Conservation (phyloP, 2,113 vertebrate species). For the Corydoras sp. region DNA sequence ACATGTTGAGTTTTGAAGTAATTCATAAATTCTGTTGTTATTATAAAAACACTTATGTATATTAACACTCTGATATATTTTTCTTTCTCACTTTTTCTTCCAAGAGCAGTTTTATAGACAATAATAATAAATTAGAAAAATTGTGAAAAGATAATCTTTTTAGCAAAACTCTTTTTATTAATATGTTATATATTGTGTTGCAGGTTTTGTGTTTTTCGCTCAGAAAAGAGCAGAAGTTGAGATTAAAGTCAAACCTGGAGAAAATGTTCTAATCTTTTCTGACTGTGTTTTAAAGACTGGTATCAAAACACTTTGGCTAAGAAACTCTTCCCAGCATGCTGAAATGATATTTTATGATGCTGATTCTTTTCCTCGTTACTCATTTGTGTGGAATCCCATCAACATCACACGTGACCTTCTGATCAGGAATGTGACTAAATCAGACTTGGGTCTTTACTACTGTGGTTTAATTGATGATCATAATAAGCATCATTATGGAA, state of each 20-base stretch:
- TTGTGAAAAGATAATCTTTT: too few relatives aligned
- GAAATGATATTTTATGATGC: neutral
- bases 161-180: too few relatives aligned
- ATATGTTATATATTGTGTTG: too few relatives aligned
- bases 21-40: too few relatives aligned
- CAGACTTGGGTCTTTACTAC: slow-evolving; percentile 1
- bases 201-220: too few relatives aligned
- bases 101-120: too few relatives aligned
- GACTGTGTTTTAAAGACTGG: neutral
- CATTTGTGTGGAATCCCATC: neutral
- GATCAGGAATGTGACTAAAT: slow-evolving; percentile 19
- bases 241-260: slow-evolving; percentile 28
- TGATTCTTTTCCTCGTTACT: neutral
- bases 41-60: too few relatives aligned
- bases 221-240: slow-evolving; percentile 5
- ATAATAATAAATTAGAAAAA: too few relatives aligned
- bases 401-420: neutral
- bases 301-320: neutral
- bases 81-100: too few relatives aligned
- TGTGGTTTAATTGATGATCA: neutral
- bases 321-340: neutral
- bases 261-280: slow-evolving; percentile 16
- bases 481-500: neutral
- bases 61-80: too few relatives aligned
- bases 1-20: too few relatives aligned